phyloP scores from a whole-genome alignment of 2,113 vertebrate genomes.

The Gallinago media region DNA sequence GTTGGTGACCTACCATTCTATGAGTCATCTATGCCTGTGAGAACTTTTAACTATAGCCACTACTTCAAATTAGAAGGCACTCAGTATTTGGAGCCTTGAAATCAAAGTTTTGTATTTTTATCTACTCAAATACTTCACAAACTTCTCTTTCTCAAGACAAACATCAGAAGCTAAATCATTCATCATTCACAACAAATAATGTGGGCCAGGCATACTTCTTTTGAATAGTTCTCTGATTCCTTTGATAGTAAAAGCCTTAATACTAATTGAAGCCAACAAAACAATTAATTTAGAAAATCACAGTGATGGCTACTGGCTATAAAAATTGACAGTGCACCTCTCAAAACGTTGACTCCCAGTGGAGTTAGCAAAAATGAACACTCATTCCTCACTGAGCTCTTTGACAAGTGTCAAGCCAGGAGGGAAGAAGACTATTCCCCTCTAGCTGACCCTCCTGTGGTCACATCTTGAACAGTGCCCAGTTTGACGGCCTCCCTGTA shows the following conservation, averaged over 20 bases:
- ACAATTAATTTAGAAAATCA: not conserved
- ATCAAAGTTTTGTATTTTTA: not conserved
- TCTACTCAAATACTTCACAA: not conserved
- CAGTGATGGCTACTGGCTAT: not conserved
- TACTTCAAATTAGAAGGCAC: not conserved
- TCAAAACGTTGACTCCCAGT: not conserved
- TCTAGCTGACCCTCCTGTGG: not conserved
- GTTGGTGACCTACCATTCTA: not conserved
- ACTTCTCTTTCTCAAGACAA: not conserved
- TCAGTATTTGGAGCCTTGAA: not conserved
- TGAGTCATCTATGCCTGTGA: not conserved
- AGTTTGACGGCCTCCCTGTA: not conserved
- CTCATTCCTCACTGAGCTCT: not conserved
- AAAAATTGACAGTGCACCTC: not conserved
- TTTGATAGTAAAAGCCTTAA: not conserved
- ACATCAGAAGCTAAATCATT: not conserved
- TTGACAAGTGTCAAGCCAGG: not conserved
- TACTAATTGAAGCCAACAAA: not conserved
- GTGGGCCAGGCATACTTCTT: not conserved
- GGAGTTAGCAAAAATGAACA: not conserved
- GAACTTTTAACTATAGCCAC: not conserved
- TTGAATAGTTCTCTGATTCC: not conserved
- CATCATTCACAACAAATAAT: not conserved
- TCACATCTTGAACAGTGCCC: not conserved
- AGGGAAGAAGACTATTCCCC: not conserved